phyloP scores from a whole-genome alignment of 2,888 invertebrate species.

The Chaetogeoica ovagalla region DNA sequence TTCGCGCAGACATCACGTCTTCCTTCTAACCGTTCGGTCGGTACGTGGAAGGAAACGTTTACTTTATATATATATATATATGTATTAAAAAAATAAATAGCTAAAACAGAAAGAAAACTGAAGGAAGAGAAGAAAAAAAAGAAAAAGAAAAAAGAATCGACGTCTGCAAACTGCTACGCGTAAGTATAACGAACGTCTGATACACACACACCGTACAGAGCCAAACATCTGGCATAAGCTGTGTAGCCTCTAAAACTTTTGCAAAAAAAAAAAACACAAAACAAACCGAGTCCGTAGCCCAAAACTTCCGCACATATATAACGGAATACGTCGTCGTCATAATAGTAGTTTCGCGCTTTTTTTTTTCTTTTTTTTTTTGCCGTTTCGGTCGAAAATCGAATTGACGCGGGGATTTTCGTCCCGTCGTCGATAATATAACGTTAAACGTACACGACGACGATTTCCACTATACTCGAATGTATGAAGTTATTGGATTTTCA shows the following conservation, averaged over 20 bases:
- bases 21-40: no score
- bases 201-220: slow-evolving; percentile 5
- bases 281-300: no score
- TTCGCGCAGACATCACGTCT: slow-evolving; percentile 5
- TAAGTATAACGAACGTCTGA: slow-evolving; percentile 33
- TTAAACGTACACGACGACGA: no score
- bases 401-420: no score
- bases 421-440: no score
- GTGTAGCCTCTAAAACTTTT: slow-evolving; percentile 13
- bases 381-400: no score
- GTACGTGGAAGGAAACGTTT: slow-evolving; percentile 7
- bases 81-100: neutral
- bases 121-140: slow-evolving; percentile 5
- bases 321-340: no score
- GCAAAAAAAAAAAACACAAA: neutral
- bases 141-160: slow-evolving; percentile 13
- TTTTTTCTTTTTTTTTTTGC: no score
- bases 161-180: neutral
- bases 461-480: no score
- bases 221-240: slow-evolving; percentile 22
- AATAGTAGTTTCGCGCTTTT: no score
- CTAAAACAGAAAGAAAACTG: neutral
- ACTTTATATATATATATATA: neutral
- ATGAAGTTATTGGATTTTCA: no score
- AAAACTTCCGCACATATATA: no score